Evolutionary conservation across 2,113 vertebrate genomes (phyloP), one percentile per base, ranked within the genome.

Genomic region (Stercorarius parasiticus): DNA sequence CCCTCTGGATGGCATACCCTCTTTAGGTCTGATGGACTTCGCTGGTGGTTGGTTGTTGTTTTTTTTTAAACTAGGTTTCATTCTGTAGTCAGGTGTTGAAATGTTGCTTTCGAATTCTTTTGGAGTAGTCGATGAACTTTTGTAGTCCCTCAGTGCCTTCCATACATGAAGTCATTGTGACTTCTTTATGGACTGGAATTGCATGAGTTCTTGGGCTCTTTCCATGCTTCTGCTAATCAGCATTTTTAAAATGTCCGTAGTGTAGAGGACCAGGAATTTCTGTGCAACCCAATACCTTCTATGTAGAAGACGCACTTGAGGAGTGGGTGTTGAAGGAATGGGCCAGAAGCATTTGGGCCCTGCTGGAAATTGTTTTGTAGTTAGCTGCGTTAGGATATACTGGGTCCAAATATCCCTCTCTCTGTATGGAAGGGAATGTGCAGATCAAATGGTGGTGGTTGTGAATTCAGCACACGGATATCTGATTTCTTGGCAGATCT

Each of bases 401-500:
- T 52, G 53, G 17, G 34, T 77, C 56, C 58, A 66, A 86, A 72
- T 69, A 66, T 65, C 71, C 23, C 53, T 73, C 34, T 62, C 84
- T 92, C 62, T 83, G 34, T 95, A 72, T 94, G 72, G 90, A 96
- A 95, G 95, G 62, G 92, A 95, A 96, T 83, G 93, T 93, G 65
- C 88, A 70, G 72, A 81, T 96, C 80, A 38, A 22, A 56, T 90
- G 64, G 55, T 96, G 81, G 50, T 20, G 59, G 71, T 90, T 43
- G 88, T 88, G 94, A 95, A 95, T 96, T 91, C 91, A 95, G 92
- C 80, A 84, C 88, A 95, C 53, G 55, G 86, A 88, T 97, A 97
- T 97, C 92, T 97, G 95, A 79, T 97, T 97, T 97, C 97, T 94
- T 93, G 95, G 92, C 94, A 95, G 92, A 62, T 85, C 80, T 21